Base-by-base conservation (phyloP, 92 coral and sea anemone species). In the Bergia puertoricense region DNA sequence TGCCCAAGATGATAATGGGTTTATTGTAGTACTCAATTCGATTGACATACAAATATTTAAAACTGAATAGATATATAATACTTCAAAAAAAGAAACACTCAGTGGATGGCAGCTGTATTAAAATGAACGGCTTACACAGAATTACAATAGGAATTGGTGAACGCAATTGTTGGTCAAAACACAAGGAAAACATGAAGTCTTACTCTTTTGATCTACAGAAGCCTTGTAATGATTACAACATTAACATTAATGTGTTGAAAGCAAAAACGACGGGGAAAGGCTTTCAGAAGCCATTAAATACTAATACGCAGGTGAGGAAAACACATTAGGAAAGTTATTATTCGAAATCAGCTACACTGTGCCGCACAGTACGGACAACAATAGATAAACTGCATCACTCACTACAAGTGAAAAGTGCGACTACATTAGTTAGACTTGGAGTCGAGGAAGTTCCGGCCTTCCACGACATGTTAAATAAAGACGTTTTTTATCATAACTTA, bases 31-130 rank as follows among this genome's bases (percentile, higher is more conserved):
- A 84, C 87, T 84, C 78, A 20, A 71, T 46, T 84, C 67, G 68
- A 84, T 84, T 84, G 87, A 84, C 87, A 36, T 84, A 69, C 87
- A 84, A 84, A 84, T 84, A 84, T 84, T 84, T 84, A 84, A 84
- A 84, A 84, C 87, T 71, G 78, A 84, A 84, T 73, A 74, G 87
- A 44, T 84, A 84, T 84, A 69, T 84, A 84, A 84, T 84, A 84
- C 87, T 84, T 71, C 87, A 84, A 84, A 71, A 84, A 84, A 46
- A 44, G 87, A 72, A 84, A 84, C 87, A 68, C 75, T 84, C 78
- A 84, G 72, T 84, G 44, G 78, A 84, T 5, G 78, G 79, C 87
- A 84, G 87, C 78, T 84, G 87, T 42, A 48, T 37, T 71, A 36
- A 76, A 84, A 84, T 69, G 79, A 84, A 84, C 87, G 87, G 87